Evolutionary conservation across 2,888 invertebrate species (phyloP), one percentile per base, ranked within the genome.

Genomic region (Agonum fuliginosum): DNA sequence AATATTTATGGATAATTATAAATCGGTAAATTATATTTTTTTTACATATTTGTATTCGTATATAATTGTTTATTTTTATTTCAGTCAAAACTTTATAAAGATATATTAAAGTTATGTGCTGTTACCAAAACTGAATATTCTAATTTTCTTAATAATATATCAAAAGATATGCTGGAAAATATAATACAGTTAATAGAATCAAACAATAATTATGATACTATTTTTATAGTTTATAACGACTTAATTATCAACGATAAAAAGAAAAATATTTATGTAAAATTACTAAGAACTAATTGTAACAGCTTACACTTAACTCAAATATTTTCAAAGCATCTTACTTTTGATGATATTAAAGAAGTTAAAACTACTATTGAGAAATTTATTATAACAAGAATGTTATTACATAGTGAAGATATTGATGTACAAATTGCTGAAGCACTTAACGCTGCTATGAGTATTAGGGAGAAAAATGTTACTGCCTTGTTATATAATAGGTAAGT

Each of bases 1-100:
- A 65, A 83, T 85, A 71, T 87, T 88, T 78, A 80, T 83, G 8
- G 81, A 83, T 41, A 84, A 88, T 81, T 89, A 87, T 82, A 87
- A 86, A 84, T 87, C 85, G 76, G 87, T 88, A 82, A 86, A 85
- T 83, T 4, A 12, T 12, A 46, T 17, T 67, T 12, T 4, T 48
- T 48, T 78, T 17, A 78, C 37, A 27, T 76, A 80, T 71, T 37
- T 67, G 62, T n/a, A n/a, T n/a, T n/a, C n/a, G n/a, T n/a, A n/a
- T 48, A 76, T 78, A 51, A 71, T 65, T 74, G 73, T 14, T 72
- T 48, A 58, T 70, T 78, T 70, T 22, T 73, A 73, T 85, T 86
- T 76, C 80, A 88, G 88, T 84, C 85, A 0, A 84, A 86, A 80
- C 79, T 84, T 78, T 86, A 84, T 78, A 83, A 82, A 37, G 82